Conservation (phyloP, 1,140 invertebrate genomes). For the Neotoxoptera formosana region DNA sequence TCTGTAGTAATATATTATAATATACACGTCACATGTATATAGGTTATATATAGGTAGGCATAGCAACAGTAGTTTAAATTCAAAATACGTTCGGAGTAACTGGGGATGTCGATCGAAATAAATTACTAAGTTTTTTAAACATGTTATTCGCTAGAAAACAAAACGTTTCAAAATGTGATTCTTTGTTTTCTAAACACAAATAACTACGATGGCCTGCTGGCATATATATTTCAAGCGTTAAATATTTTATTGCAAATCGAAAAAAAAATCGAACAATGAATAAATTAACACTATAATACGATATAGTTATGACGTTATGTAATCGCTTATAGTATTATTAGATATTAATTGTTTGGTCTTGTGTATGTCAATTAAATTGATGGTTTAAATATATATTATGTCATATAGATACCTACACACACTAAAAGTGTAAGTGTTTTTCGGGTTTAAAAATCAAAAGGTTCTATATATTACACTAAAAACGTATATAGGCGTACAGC, state of each 20-base stretch:
- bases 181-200: neutral
- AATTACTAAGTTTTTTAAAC: neutral
- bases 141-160: neutral
- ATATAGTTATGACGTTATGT: neutral
- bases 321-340: neutral
- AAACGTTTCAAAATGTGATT: neutral
- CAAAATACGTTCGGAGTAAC: neutral
- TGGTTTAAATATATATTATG: neutral
- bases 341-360: neutral
- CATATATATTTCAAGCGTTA: neutral
- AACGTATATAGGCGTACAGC: too few relatives aligned
- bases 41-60: neutral
- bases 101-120: neutral
- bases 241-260: neutral
- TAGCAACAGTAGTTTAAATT: neutral
- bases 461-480: too few relatives aligned
- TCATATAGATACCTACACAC: too few relatives aligned
- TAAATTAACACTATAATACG: neutral
- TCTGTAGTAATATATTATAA: too few relatives aligned
- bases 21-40: neutral
- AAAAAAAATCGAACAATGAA: neutral
- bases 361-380: neutral
- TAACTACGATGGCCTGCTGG: neutral
- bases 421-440: too few relatives aligned
- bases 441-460: too few relatives aligned